These are phyloP conservation scores for Paramuricea clavata DNA, from an alignment of 92 coral and sea anemone species.

Conservation along the genomic window DNA sequence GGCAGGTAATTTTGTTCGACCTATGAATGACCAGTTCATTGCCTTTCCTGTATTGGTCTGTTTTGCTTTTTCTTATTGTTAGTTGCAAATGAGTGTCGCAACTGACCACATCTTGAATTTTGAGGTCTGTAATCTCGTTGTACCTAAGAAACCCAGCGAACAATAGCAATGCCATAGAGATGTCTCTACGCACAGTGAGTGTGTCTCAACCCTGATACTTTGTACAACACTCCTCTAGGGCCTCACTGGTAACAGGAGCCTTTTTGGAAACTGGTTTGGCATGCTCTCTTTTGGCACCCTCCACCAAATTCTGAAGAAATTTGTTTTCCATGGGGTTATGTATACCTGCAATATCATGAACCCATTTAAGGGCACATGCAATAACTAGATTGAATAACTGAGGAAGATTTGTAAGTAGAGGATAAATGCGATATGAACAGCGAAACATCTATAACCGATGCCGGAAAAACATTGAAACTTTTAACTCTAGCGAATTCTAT, in stretches of 20 bases:
- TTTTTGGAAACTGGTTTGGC: slow-evolving; percentile 62
- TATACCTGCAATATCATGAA: slow-evolving; percentile 51
- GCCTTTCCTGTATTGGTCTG: slow-evolving; percentile 67
- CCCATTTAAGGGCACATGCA: slow-evolving; percentile 60
- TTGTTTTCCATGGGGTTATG: slow-evolving; percentile 46
- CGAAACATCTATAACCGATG: slow-evolving; percentile 42
- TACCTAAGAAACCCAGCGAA: slow-evolving; percentile 67
- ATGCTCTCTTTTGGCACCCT: slow-evolving; percentile 62
- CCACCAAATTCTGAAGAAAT: slow-evolving; percentile 50
- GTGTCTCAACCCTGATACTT: slow-evolving; percentile 25
- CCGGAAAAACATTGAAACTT: slow-evolving; percentile 57
- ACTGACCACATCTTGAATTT: slow-evolving; percentile 53
- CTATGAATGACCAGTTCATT: slow-evolving; percentile 55
- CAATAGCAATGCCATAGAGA: slow-evolving; percentile 58
- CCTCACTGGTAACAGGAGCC: slow-evolving; percentile 49
- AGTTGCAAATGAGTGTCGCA: slow-evolving; percentile 44
- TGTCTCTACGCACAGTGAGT: slow-evolving; percentile 43
- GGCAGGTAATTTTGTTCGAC: slow-evolving; percentile 65
- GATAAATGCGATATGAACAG: slow-evolving; percentile 40
- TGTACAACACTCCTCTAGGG: slow-evolving; percentile 51
- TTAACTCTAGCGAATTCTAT: slow-evolving; percentile 49
- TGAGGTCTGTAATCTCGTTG: slow-evolving; percentile 57
- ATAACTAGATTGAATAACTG: slow-evolving; percentile 41
- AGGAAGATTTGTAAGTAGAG: slow-evolving; percentile 35
- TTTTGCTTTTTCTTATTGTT: slow-evolving; percentile 54